These are phyloP conservation scores for Galemys pyrenaicus DNA, from an alignment of 2,113 vertebrate genomes.

Conservation along the genomic window DNA sequence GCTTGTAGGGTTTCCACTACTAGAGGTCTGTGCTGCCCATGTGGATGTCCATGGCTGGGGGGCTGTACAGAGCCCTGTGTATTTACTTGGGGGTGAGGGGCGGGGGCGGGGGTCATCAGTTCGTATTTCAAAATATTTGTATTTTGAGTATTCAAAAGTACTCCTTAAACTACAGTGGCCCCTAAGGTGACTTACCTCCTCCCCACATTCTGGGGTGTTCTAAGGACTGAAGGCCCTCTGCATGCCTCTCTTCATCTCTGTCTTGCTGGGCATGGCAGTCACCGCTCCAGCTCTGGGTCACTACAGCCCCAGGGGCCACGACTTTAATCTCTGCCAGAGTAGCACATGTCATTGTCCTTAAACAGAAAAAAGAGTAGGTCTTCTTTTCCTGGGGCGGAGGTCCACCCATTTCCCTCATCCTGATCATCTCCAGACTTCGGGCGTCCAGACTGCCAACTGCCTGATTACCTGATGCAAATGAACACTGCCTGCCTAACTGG, in stretches of 20 bases:
- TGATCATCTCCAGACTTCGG: conserved; percentile 76
- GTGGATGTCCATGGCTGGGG: not conserved
- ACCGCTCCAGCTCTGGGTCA: not conserved
- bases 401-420: conserved; percentile 74
- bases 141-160: not conserved
- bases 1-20: not conserved
- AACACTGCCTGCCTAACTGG: conserved; percentile 75
- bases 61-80: accelerated
- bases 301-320: not conserved
- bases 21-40: not conserved
- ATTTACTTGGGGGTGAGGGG: too few relatives aligned
- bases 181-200: not conserved
- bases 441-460: conserved; percentile 59
- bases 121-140: not conserved
- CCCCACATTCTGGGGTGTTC: not conserved
- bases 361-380: not conserved
- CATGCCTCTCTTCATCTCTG: not conserved
- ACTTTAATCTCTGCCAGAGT: not conserved
- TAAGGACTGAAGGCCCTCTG: not conserved
- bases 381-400: conserved; percentile 66
- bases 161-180: not conserved
- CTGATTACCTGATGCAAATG: conserved; percentile 92
- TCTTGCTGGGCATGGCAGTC: not conserved
- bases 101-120: not conserved
- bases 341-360: not conserved